A percentile compares a stretch with the other conserved stretches of the same genome.
phyloP scores from a whole-genome alignment of 2,888 invertebrate genomes.

The Mythimna ferrago region DNA sequence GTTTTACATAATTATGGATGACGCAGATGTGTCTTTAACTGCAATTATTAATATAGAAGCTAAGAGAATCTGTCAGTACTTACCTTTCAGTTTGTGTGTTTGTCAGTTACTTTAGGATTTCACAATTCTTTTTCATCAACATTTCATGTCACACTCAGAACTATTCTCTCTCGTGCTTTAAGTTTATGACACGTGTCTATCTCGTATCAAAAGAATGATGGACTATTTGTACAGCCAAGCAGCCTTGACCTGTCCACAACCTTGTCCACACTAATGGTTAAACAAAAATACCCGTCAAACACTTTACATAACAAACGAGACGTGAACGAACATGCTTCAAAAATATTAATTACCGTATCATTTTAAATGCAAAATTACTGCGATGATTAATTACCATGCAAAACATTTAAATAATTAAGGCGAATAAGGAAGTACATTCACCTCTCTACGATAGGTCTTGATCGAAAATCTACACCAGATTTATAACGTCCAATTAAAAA shows the following conservation, averaged over 20 bases:
- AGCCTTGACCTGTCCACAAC: conserved; percentile 51
- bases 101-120: background rate
- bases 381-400: conserved; percentile 22
- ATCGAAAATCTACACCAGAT: conserved; percentile 45
- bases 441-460: conserved; percentile 30
- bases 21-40: too few relatives aligned
- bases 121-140: conserved; percentile 2
- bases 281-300: conserved; percentile 17
- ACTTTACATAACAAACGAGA: conserved; percentile 7
- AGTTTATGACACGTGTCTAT: conserved; percentile 36
- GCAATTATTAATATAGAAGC: too few relatives aligned
- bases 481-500: conserved; percentile 57
- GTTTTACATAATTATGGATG: too few relatives aligned
- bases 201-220: conserved; percentile 46
- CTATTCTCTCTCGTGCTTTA: conserved; percentile 31
- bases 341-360: conserved; percentile 28
- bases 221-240: conserved; percentile 28
- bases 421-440: conserved; percentile 38
- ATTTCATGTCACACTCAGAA: background rate
- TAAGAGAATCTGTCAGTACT: background rate
- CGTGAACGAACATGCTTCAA: conserved; percentile 20
- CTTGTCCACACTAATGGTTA: conserved; percentile 23
- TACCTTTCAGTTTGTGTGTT: background rate
- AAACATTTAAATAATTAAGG: conserved; percentile 30
- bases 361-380: conserved; percentile 21